Conservation (phyloP, 2,113 vertebrate species). For the Ciconia stormi region DNA sequence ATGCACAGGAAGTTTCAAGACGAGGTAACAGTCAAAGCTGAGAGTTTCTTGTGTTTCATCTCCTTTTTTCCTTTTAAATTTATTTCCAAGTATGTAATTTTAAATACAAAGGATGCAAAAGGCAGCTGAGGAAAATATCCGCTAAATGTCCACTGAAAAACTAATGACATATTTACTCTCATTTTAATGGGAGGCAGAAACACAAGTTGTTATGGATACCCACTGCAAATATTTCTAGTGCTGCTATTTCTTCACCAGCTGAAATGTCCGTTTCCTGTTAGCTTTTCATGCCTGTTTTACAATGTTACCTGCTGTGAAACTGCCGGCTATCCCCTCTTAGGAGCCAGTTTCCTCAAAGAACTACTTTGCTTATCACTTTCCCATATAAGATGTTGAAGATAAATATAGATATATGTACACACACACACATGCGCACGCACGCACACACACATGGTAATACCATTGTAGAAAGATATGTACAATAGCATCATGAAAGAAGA, state of each 20-base stretch:
- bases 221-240: background rate
- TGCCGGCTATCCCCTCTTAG: background rate
- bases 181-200: background rate
- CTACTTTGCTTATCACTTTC: background rate
- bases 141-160: background rate
- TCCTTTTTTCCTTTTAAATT: background rate
- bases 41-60: background rate
- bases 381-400: background rate
- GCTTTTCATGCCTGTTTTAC: background rate
- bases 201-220: background rate
- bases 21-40: background rate
- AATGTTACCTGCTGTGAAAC: background rate
- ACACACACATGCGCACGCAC: rapidly evolving
- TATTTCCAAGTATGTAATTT: background rate
- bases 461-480: rapidly evolving
- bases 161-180: background rate
- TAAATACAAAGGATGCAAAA: background rate
- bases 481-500: background rate
- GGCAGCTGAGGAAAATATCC: background rate
- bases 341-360: background rate
- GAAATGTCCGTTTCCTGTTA: background rate
- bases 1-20: background rate
- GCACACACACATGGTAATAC: rapidly evolving
- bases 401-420: background rate
- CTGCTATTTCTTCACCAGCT: background rate